phyloP scores from a whole-genome alignment of 2,888 invertebrate species.

The Ochropleura leucogaster region DNA sequence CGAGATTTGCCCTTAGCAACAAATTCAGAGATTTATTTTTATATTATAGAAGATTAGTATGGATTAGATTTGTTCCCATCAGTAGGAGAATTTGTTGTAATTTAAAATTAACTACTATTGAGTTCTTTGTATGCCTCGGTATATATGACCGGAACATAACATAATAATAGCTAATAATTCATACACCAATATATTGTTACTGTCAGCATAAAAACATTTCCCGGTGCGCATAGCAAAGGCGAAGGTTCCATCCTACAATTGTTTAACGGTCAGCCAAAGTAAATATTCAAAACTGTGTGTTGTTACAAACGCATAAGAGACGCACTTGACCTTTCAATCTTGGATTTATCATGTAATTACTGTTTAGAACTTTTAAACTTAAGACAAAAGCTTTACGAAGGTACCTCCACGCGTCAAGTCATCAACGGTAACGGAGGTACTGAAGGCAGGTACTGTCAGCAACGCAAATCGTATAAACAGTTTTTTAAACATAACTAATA shows the following conservation, averaged over 20 bases:
- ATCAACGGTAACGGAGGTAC: background rate
- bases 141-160: slow-evolving; percentile 17
- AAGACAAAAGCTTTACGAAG: slow-evolving; percentile 33
- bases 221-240: slow-evolving; percentile 42
- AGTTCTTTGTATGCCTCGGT: background rate
- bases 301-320: slow-evolving; percentile 39
- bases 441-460: background rate
- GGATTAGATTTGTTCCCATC: background rate
- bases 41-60: too few species aligned
- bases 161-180: slow-evolving; percentile 40
- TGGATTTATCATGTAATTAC: slow-evolving; percentile 34
- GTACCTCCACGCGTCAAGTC: slow-evolving; percentile 8
- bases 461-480: background rate
- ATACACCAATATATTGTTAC: slow-evolving; percentile 23
- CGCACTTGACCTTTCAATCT: slow-evolving; percentile 53
- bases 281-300: slow-evolving; percentile 34
- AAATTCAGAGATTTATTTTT: too few species aligned
- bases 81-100: background rate
- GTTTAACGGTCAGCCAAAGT: slow-evolving; percentile 25
- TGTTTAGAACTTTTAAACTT: slow-evolving; percentile 10
- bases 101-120: background rate
- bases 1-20: too few species aligned
- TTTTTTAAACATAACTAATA: background rate
- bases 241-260: slow-evolving; percentile 56
- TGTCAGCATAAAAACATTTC: slow-evolving; percentile 39